phyloP scores from a whole-genome alignment of 2,113 vertebrate species.

The Ptyas mucosa region DNA sequence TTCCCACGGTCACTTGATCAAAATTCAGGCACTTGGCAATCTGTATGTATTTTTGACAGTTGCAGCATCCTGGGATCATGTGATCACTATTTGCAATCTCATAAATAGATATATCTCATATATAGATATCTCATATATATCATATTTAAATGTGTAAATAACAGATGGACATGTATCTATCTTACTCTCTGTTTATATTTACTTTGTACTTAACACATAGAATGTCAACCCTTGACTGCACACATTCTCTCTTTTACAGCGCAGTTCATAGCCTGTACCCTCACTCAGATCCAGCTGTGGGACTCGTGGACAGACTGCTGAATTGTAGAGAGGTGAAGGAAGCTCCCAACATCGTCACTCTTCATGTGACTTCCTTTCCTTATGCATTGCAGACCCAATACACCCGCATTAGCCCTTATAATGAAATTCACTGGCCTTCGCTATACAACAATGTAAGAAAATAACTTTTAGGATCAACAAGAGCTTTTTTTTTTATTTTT shows the following conservation, averaged over 20 bases:
- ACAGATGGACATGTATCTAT: not conserved
- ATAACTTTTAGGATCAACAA: slow-evolving; percentile 17
- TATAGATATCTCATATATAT: not conserved
- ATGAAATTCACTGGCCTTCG: slow-evolving; percentile 94
- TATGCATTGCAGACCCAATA: slow-evolving; percentile 92
- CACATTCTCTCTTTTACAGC: slow-evolving; percentile 56
- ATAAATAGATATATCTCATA: no score
- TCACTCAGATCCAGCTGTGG: slow-evolving; percentile 73
- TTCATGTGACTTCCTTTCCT: slow-evolving; percentile 95
- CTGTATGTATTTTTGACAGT: not conserved
- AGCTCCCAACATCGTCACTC: slow-evolving; percentile 88
- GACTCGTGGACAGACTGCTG: slow-evolving; percentile 86
- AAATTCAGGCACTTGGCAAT: not conserved
- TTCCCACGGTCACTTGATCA: not conserved
- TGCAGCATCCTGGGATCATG: not conserved
- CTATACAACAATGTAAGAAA: slow-evolving; percentile 83
- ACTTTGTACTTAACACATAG: not conserved
- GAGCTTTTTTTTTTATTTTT: slow-evolving; percentile 5
- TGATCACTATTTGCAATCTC: not conserved
- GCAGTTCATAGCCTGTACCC: slow-evolving; percentile 69
- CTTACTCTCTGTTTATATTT: not conserved
- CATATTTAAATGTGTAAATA: not conserved
- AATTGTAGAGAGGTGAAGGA: slow-evolving; percentile 93
- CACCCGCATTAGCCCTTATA: slow-evolving; percentile 93
- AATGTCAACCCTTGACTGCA: not conserved